phyloP scores from a whole-genome alignment of 2,888 invertebrate genomes.

The Drosophila imparisetae region DNA sequence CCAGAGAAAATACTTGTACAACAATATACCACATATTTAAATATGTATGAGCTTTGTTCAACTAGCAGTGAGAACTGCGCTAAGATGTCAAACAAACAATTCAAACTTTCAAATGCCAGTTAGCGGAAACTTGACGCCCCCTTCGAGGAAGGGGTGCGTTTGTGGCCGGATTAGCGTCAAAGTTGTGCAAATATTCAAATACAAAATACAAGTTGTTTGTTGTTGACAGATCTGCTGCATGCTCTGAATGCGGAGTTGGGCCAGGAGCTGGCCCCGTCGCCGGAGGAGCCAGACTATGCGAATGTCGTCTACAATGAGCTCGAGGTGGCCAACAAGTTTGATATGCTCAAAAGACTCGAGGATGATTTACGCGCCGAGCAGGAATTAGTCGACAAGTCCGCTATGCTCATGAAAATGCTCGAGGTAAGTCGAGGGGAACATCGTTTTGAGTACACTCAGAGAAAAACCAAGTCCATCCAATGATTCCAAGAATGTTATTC shows the following conservation, averaged over 20 bases:
- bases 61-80: not conserved
- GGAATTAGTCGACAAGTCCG: constrained; percentile 84
- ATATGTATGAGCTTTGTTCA: constrained; percentile 54
- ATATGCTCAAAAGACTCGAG: constrained; percentile 81
- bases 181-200: constrained; percentile 50
- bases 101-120: constrained; percentile 64
- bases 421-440: constrained; percentile 72
- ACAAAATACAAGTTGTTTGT: constrained; percentile 40
- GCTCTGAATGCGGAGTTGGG: constrained; percentile 79
- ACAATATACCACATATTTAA: constrained; percentile 34
- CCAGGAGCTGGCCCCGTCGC: constrained; percentile 54
- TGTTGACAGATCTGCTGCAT: constrained; percentile 74
- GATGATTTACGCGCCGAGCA: constrained; percentile 83
- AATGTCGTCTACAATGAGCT: constrained; percentile 80
- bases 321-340: constrained; percentile 80
- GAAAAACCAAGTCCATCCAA: not conserved
- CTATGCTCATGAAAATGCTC: constrained; percentile 83
- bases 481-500: not conserved
- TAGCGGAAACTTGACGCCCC: constrained; percentile 52
- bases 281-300: constrained; percentile 74
- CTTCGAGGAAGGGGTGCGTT: constrained; percentile 3
- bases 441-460: not conserved
- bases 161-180: constrained; percentile 58
- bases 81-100: constrained; percentile 42
- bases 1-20: constrained; percentile 29